Evolutionary conservation across 2,113 vertebrate species (phyloP).

Genomic region (Muntiacus muntjak): DNA sequence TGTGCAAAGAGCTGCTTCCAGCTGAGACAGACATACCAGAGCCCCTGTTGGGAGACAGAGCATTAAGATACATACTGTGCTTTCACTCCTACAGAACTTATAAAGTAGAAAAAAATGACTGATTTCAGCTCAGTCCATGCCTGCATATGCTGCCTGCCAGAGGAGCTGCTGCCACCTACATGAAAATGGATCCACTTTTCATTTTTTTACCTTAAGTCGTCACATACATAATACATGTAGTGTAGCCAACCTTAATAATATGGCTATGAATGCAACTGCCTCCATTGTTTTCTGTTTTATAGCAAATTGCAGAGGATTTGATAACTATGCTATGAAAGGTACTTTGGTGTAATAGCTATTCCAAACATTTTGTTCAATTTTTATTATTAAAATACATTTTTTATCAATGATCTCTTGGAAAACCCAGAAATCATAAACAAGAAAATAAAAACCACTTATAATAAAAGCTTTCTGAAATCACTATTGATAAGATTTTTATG

Average conservation of each 20-base stretch:
- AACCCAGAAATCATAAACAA: background rate
- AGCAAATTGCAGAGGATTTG: background rate
- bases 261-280: background rate
- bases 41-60: background rate
- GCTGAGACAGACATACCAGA: background rate
- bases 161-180: background rate
- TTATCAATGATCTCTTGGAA: background rate
- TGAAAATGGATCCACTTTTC: background rate
- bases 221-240: background rate
- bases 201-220: background rate
- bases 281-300: background rate
- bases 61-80: background rate
- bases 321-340: background rate
- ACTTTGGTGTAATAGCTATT: background rate
- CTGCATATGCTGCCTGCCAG: background rate
- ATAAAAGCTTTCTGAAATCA: background rate
- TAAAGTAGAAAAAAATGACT: background rate
- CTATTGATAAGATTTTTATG: background rate
- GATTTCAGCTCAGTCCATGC: background rate
- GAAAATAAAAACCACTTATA: background rate
- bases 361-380: background rate
- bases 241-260: background rate
- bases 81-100: background rate
- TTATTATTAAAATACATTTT: conserved; percentile 9
- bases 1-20: background rate